These are phyloP conservation scores for Sarotherodon lohbergeri DNA, from an alignment of 2,113 vertebrate species.

Conservation along the genomic window DNA sequence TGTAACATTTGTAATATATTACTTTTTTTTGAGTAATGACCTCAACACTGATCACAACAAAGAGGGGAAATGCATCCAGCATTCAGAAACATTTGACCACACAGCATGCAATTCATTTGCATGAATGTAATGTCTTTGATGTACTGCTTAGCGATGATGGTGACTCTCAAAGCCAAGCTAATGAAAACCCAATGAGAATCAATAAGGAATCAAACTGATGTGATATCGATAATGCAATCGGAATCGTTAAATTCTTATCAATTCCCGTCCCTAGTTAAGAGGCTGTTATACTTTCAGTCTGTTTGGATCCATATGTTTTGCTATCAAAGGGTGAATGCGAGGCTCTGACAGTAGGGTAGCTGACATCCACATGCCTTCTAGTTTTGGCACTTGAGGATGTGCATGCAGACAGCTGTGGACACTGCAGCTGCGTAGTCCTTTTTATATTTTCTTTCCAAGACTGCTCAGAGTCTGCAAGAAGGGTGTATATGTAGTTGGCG, in stretches of 20 bases:
- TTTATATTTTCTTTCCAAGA: background rate
- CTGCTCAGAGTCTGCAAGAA: background rate
- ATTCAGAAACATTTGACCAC: background rate
- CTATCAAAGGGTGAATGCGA: background rate
- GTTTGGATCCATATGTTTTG: background rate
- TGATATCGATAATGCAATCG: rapidly evolving
- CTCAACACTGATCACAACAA: background rate
- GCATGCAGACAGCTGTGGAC: background rate
- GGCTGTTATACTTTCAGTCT: background rate
- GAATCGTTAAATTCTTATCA: background rate
- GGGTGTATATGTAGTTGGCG: background rate
- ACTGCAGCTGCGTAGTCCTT: background rate
- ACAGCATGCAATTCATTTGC: background rate
- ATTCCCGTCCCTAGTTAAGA: background rate
- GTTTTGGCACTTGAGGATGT: background rate
- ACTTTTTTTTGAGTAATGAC: background rate
- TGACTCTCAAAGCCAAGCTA: background rate
- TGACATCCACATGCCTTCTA: background rate
- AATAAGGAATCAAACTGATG: background rate
- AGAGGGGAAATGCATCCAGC: background rate
- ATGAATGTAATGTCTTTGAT: background rate
- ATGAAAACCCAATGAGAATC: background rate
- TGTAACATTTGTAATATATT: background rate
- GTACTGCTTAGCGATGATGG: background rate
- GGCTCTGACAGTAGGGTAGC: background rate